Conservation (phyloP, 2,113 vertebrate species). For the Pomatostomus ruficeps region DNA sequence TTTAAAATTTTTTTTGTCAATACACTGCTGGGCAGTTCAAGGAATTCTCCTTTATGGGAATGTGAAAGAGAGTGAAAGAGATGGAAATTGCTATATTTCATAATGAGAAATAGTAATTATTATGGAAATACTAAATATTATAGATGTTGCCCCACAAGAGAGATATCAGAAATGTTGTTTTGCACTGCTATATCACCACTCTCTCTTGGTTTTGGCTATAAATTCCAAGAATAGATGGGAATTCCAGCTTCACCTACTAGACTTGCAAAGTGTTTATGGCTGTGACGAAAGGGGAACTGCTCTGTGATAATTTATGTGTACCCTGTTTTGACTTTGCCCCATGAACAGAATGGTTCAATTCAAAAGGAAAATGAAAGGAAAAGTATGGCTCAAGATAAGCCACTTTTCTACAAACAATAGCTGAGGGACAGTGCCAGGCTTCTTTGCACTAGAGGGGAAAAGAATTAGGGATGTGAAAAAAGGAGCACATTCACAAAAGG, state of each 20-base stretch:
- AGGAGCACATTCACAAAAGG: background rate
- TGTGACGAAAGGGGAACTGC: background rate
- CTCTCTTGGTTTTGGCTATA: background rate
- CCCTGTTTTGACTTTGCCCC: constrained; percentile 15
- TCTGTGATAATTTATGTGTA: background rate
- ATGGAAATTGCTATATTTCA: background rate
- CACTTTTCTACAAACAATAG: constrained; percentile 45
- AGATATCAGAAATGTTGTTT: background rate
- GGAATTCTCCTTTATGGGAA: background rate
- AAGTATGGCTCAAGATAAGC: constrained; percentile 51
- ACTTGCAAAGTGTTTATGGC: background rate
- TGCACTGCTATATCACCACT: background rate
- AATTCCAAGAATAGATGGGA: background rate
- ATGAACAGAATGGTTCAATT: constrained; percentile 15
- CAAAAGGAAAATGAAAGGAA: constrained; percentile 55
- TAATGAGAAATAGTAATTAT: background rate
- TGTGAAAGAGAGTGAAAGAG: background rate
- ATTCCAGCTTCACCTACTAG: background rate
- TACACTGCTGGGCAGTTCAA: background rate
- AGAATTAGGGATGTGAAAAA: constrained; percentile 18
- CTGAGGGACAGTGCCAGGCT: constrained; percentile 37
- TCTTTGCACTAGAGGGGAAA: constrained; percentile 9
- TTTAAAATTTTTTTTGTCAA: background rate
- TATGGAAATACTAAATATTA: background rate
- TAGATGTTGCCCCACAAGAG: background rate